Evolutionary conservation across 2,113 vertebrate species (phyloP), one percentile per base, ranked within the genome.

Genomic region (Dolichallabes microphthalmus): DNA sequence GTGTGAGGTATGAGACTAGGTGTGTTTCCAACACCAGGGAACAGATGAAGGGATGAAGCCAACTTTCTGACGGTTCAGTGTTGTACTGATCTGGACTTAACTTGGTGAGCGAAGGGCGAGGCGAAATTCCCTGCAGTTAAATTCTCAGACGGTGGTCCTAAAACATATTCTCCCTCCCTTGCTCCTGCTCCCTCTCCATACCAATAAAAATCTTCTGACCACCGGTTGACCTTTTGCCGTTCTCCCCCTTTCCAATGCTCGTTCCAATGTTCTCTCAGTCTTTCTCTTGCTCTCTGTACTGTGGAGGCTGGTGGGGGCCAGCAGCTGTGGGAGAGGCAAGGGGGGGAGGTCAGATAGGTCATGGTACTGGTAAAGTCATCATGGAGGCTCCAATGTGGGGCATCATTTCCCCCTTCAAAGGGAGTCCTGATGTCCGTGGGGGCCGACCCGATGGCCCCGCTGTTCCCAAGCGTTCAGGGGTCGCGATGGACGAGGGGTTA

Each of bases 171-270:
- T 91, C 92, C 92, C 90, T 90, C 89, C 89, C 90, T 82, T 63
- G 55, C 89, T 89, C 80, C 82, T 77, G 85, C 86, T 88, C 86
- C 87, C 89, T 92, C 92, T 90, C 92, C 86, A 89, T 92, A 89
- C 93, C 93, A 94, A 94, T 94, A 94, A 95, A 95, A 94, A 91
- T 90, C 91, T 85, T 91, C 93, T 95, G 94, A 95, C 94, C 94
- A 95, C 91, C 93, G 89, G 92, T 89, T 95, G 94, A 95, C 94
- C 94, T 93, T 92, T 93, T 88, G 86, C 79, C 4, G 75, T 86
- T 84, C 84, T 83, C 84, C 77, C 88, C 75, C 86, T 78, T 86
- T 73, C 86, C 83, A 85, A 20, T 74, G 88, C 86, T 91, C 80
- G 20, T 60, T 35, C 76, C 76, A 82, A 81, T 80, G 39, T 77